phyloP scores from a whole-genome alignment of 2,797 vertebrate genomes.

The Gobio occitaniae region DNA sequence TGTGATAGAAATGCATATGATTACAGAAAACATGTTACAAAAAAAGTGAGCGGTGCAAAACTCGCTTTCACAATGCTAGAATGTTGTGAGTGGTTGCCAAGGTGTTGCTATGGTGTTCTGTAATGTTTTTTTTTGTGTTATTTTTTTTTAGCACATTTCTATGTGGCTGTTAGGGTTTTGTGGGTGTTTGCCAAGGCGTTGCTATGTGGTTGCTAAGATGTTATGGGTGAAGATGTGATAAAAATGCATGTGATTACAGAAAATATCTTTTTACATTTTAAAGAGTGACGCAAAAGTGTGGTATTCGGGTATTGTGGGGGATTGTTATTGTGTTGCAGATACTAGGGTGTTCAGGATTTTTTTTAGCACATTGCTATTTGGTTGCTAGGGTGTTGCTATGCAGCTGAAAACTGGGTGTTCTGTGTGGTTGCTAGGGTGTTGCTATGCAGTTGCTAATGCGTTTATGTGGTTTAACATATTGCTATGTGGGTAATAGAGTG shows the following conservation, averaged over 20 bases:
- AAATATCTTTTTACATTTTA: too few species aligned
- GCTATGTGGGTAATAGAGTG: neutral
- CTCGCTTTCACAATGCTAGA: neutral
- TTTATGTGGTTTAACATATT: neutral
- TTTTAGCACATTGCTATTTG: neutral
- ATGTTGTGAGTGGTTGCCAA: neutral
- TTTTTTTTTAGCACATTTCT: neutral
- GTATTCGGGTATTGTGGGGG: too few species aligned
- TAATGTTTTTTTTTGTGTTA: neutral
- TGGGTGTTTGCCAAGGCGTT: neutral
- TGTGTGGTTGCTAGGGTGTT: neutral
- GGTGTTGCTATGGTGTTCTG: neutral
- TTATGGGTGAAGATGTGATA: neutral
- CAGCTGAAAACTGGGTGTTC: neutral
- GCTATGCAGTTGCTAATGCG: neutral
- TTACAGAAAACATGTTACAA: neutral
- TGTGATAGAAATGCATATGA: neutral
- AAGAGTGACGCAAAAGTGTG: too few species aligned
- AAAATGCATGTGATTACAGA: neutral
- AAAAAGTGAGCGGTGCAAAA: neutral
- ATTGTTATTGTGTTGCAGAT: too few species aligned
- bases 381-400: neutral
- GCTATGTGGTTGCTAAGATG: neutral
- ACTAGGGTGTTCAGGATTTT: neutral
- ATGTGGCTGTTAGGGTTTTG: neutral